Base-by-base conservation (phyloP, 2,888 invertebrate genomes). In the Leptopilina syphax region DNA sequence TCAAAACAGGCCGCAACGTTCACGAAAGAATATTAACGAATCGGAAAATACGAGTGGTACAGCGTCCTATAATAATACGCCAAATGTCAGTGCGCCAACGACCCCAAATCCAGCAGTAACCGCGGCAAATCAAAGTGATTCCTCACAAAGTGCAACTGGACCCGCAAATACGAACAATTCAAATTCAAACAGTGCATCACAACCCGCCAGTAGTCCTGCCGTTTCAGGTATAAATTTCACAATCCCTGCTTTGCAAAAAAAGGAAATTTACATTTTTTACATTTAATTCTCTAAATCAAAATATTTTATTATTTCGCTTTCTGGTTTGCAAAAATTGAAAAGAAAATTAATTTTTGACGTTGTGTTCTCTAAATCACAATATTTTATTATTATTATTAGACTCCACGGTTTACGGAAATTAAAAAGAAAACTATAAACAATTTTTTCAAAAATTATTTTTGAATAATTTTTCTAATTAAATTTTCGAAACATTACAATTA, bases 1-100 rank as follows among this genome's bases (percentile, higher is more conserved):
- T 24, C 97, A 97, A 89, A 97, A 97, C 89, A 94, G 97, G 83
- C 96, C 96, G 1, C 97, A 97, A 85, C 93, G 97, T 76, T 95
- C 96, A 8, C 94, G 96, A 76, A 96, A 96, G 88, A 94, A 93
- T 79, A 94, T 94, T 3, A 95, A 95, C 54, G 95, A 95, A 41
- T 90, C 91, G 4, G 92, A 92, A 80, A 91, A 88, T 81, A 81
- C 87, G 0, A 90, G 87, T 77, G 90, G 88, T 60, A 85, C 88
- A 1, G 84, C 89, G 2, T 87, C 90, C 0, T 91, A 90, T 47
- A 91, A 89, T 66, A 92, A 90, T 68, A 89, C 91, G 0, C 93
- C 92, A 60, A 92, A 93, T 84, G 90, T 92, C 7, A 91, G 91
- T 83, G 91, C 91, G 0, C 91, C 92, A 10, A 88, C 92, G 0